Percentiles rank a stretch among this genome's conserved stretches.
Conservation (phyloP, 2,888 invertebrate species). For the Iphiclides podalirius region DNA sequence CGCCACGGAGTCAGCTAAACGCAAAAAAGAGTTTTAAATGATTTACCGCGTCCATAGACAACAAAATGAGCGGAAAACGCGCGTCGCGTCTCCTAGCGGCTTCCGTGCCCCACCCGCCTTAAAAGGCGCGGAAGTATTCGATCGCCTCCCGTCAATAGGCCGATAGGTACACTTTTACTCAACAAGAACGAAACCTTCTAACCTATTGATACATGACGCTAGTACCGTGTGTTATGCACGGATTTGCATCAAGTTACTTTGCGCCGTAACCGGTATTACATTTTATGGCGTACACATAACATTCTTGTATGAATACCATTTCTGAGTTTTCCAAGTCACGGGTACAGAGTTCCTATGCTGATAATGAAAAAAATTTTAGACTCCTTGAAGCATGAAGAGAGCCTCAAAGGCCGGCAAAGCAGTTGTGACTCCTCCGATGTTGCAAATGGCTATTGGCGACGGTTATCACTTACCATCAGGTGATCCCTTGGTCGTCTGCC, state of each 20-base stretch:
- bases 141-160: slow-evolving; percentile 3
- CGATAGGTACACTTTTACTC: slow-evolving; percentile 8
- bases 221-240: slow-evolving; percentile 1
- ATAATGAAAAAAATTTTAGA: background rate
- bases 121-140: slow-evolving; percentile 41
- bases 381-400: background rate
- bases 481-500: too few relatives aligned
- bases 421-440: too few relatives aligned
- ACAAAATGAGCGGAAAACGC: too few relatives aligned
- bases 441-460: too few relatives aligned
- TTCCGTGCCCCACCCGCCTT: slow-evolving; percentile 41
- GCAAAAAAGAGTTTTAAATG: too few relatives aligned
- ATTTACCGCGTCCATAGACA: too few relatives aligned
- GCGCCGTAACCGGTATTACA: background rate
- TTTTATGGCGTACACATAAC: background rate
- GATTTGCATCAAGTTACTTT: slow-evolving; percentile 10
- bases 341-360: background rate
- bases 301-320: background rate
- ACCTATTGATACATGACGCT: slow-evolving; percentile 9
- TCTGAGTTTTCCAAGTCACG: background rate
- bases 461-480: too few relatives aligned
- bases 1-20: too few relatives aligned
- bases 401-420: too few relatives aligned
- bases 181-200: slow-evolving; percentile 16
- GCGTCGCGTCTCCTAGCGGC: slow-evolving; percentile 30